Base-by-base conservation (phyloP, 92 coral and sea anemone genomes). In the Epizoanthus illoricatus region DNA sequence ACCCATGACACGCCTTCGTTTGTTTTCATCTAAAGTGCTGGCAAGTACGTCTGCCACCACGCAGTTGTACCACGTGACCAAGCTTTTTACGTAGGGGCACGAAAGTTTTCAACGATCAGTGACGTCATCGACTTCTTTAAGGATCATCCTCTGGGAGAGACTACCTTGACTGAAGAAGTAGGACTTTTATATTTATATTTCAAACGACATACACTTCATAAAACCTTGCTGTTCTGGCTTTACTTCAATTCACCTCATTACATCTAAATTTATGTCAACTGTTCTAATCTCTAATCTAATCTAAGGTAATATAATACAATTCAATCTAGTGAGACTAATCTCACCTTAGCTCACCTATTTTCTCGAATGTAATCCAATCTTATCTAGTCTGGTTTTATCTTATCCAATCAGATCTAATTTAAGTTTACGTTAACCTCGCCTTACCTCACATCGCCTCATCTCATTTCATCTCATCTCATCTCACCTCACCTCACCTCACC, bases 1-100 rank as follows among this genome's bases (percentile, higher is more conserved):
- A 39, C 19, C 1, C 7, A 3, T 24, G 47, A 71, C 3, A 20
- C 24, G 9, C 13, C 54, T 75, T 7, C 20, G 2, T 7, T 57
- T 65, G 47, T 28, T 54, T 6, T 74, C 57, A 16, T 73, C 24
- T 55, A 5, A 68, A 95, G 98, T 66, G 92, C 85, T 65, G 98
- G 98, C 33, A 93, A 86, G 69, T 95, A 95, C 66, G 98, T 95
- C 57, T 95, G 98, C 70, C 98, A 95, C 59, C 98, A 95, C 65
- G 90, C 98, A 4, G 88, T 95, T 28, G 71, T 93, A 36, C 82
- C 97, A 80, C 92, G 97, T 80, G 85, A 84, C 55, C 94, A 93
- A 41, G 83, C 86, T 16, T 95, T 84, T 69, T 88, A 85, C 80
- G 94, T 95, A 17, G 98, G 98, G 55, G 98, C 97, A 0, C 75